Conservation (phyloP, 2,888 invertebrate genomes). For the Drosophila suboccidentalis region DNA sequence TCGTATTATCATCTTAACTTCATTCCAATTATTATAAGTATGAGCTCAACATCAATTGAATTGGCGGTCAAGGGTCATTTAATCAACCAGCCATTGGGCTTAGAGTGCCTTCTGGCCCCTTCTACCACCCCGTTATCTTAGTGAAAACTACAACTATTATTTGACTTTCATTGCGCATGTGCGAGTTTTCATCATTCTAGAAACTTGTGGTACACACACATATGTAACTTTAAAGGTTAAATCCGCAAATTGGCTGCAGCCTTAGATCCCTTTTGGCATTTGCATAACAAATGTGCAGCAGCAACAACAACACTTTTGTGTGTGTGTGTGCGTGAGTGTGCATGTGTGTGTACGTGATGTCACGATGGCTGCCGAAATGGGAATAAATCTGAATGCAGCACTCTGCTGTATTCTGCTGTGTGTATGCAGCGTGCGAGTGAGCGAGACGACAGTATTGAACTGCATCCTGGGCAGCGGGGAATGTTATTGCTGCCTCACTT, state of each 20-base stretch:
- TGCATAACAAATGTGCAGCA: slow-evolving; percentile 28
- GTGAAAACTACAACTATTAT: slow-evolving; percentile 21
- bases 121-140: background rate
- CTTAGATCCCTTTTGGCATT: slow-evolving; percentile 3
- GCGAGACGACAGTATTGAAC: slow-evolving; percentile 42
- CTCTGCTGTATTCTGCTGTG: background rate
- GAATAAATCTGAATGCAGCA: slow-evolving; percentile 51
- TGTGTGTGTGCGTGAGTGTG: background rate
- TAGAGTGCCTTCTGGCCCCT: background rate
- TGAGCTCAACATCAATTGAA: background rate
- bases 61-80: slow-evolving; percentile 16
- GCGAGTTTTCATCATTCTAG: slow-evolving; percentile 36
- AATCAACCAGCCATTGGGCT: slow-evolving; percentile 12
- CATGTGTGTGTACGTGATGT: slow-evolving; percentile 20
- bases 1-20: background rate
- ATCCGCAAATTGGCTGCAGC: slow-evolving; percentile 10
- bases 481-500: slow-evolving; percentile 60
- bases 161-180: slow-evolving; percentile 58
- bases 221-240: slow-evolving; percentile 34
- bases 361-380: slow-evolving; percentile 35
- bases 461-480: slow-evolving; percentile 24
- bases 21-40: background rate
- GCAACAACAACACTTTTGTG: slow-evolving; percentile 3
- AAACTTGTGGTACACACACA: slow-evolving; percentile 14
- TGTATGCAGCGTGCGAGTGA: slow-evolving; percentile 20